Conservation (phyloP, 2,888 invertebrate species). For the Lysandra coridon region DNA sequence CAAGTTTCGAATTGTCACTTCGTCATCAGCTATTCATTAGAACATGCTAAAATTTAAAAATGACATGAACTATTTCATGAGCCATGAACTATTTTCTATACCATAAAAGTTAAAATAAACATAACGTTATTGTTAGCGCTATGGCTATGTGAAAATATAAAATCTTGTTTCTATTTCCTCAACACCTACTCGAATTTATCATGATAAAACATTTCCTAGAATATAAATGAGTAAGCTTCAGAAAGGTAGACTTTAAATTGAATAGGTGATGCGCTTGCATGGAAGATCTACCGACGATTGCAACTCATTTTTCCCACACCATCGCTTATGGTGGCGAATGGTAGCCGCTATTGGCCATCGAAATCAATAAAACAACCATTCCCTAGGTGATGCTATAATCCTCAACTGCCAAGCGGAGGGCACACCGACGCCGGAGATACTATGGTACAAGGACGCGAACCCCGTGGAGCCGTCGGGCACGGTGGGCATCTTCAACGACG, state of each 20-base stretch:
- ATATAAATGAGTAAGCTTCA: not conserved
- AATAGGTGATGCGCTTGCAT: not conserved
- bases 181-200: not conserved
- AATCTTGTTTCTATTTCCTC: not conserved
- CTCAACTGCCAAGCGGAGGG: conserved; percentile 98
- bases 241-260: not conserved
- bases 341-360: not conserved
- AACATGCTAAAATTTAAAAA: not conserved
- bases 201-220: not conserved
- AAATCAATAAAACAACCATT: conserved; percentile 10
- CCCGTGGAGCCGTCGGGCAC: conserved; percentile 94
- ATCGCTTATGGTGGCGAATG: too few relatives aligned
- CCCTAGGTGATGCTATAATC: conserved; percentile 94
- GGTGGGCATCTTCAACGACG: conserved; percentile 95
- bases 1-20: not conserved
- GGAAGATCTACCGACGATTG: too few relatives aligned
- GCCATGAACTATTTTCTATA: not conserved
- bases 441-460: conserved; percentile 97
- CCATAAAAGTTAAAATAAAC: not conserved
- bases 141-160: not conserved
- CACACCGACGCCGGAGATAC: conserved; percentile 95
- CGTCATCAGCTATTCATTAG: too few relatives aligned
- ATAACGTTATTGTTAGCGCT: not conserved
- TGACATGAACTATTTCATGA: too few relatives aligned
- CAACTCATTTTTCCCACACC: too few relatives aligned